Conservation (phyloP, 2,888 invertebrate species). For the Syrista parreyssii region DNA sequence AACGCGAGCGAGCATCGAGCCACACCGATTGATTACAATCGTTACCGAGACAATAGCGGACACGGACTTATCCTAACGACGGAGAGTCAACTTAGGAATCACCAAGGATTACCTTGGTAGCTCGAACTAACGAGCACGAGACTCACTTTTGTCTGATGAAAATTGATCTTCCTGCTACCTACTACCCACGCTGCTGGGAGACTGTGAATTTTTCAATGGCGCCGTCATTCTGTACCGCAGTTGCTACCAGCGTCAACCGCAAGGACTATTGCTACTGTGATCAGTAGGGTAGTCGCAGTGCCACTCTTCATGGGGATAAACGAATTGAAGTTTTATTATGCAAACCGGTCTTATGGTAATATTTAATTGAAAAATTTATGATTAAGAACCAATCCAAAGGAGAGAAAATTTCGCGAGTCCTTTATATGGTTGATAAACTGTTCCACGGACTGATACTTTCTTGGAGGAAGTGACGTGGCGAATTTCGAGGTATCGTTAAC, state of each 20-base stretch:
- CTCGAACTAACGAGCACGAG: constrained; percentile 24
- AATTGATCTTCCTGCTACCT: constrained; percentile 37
- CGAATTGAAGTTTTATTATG: constrained; percentile 48
- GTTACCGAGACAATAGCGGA: constrained; percentile 55
- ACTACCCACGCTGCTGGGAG: constrained; percentile 30
- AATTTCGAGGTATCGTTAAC: too few species aligned
- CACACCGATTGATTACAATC: constrained; percentile 38
- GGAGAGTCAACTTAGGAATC: constrained; percentile 36
- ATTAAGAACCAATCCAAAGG: not conserved
- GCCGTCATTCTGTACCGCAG: constrained; percentile 15
- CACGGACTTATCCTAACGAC: constrained; percentile 49
- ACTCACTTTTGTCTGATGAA: constrained; percentile 43
- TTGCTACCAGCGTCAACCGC: not conserved
- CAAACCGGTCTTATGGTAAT: constrained; percentile 40
- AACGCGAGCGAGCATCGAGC: constrained; percentile 17
- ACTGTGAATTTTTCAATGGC: constrained; percentile 26
- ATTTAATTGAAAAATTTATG: constrained; percentile 41
- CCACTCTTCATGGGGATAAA: not conserved
- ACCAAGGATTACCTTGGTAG: constrained; percentile 40
- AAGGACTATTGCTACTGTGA: not conserved
- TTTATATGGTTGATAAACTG: constrained; percentile 20
- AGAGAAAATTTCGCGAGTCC: not conserved
- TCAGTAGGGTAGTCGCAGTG: not conserved
- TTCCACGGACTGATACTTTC: constrained; percentile 8
- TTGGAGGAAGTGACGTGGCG: too few species aligned